Base-by-base conservation (phyloP, 2,797 vertebrate species). In the Anguilla megastoma region DNA sequence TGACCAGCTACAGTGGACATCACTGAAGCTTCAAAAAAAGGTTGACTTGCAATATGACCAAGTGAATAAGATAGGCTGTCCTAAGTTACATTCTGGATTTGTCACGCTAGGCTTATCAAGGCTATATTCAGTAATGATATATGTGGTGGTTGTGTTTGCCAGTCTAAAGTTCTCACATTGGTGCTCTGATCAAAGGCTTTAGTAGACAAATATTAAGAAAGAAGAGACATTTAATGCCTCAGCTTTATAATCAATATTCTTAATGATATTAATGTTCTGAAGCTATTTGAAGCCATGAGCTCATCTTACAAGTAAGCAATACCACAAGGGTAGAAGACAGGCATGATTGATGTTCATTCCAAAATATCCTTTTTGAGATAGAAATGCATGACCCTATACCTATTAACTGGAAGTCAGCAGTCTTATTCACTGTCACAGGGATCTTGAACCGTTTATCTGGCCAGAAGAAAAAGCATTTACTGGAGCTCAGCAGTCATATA, bases 261-360 rank as follows among this genome's bases (percentile, higher is more conserved):
- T 4, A 79, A 45, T 45, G 33, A 45, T 21, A 45, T 33, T 21
- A 79, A 79, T 79, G 74, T 41, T 41, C 33, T 45, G 36, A 79
- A 79, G 33, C 33, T 33, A 18, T 79, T 41, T 79, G 33, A 79
- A 33, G 74, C 18, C 36, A 41, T 16, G 4, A 41, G 14, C 33
- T 79, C 74, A 79, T 41, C 74, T 79, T 18, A 41, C 74, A 79
- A 79, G 74, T 16, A 79, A 79, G 74, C 4, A 41, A 79, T 45
- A 45, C 12, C 36, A 79, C 18, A n/a, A 27, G n/a, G 63, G 2
- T 2, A 33, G 9, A 16, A 36, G 71, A 36, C 33, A 36, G 33
- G 71, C 71, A 79, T 41, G 33, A 79, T 45, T 6, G 33, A 79
- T 79, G 33, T 21, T 41, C 33, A 33, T 41, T 45, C 74, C 74